Evolutionary conservation across 2,113 vertebrate genomes (phyloP).

Genomic region (Pitta sordida): DNA sequence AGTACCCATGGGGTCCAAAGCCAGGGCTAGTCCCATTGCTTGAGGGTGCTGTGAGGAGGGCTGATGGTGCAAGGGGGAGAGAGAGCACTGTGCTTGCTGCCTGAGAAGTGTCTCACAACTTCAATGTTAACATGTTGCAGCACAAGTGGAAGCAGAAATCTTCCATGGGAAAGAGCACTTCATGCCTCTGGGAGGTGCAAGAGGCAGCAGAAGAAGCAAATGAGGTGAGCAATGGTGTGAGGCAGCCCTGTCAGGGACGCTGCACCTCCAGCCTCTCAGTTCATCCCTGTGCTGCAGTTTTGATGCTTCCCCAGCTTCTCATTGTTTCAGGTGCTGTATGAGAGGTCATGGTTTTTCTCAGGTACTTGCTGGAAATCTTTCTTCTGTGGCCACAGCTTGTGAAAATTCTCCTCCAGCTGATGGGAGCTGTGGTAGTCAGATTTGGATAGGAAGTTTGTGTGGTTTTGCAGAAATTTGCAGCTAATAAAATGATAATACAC

Average conservation of each 20-base stretch:
- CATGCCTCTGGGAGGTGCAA: not conserved
- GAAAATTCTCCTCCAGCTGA: not conserved
- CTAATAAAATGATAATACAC: constrained; percentile 11
- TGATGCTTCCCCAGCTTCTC: not conserved
- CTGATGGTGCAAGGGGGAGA: not conserved
- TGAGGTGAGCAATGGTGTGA: accelerated
- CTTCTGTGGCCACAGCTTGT: not conserved
- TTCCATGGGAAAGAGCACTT: not conserved
- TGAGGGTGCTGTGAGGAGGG: not conserved
- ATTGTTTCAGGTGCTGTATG: not conserved
- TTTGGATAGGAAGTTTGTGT: constrained; percentile 14
- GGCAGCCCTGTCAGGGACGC: not conserved
- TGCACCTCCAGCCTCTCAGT: not conserved
- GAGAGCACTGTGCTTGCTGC: not conserved
- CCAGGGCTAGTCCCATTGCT: not conserved
- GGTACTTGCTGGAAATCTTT: not conserved
- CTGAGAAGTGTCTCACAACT: not conserved
- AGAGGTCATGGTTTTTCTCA: not conserved
- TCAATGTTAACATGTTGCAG: not conserved
- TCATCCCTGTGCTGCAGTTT: not conserved
- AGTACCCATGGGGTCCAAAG: accelerated
- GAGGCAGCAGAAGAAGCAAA: not conserved
- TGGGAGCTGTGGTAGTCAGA: not conserved
- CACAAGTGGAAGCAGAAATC: not conserved
- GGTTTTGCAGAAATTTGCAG: constrained; percentile 33